Evolutionary conservation across 2,113 vertebrate genomes (phyloP).

Genomic region (Tupaia tana): DNA sequence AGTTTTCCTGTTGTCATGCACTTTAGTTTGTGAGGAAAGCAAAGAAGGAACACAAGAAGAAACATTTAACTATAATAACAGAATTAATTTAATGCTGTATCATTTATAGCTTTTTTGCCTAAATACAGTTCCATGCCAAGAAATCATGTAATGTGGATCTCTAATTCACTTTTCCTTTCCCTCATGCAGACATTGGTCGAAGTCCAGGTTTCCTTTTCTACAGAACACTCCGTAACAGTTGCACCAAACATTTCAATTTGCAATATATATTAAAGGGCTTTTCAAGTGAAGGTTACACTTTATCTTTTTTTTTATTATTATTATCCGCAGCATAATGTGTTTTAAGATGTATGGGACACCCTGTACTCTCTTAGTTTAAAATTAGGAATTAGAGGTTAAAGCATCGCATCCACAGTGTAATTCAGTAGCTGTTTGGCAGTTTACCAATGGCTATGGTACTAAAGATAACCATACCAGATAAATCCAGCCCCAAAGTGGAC

Average conservation of each 20-base stretch:
- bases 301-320: constrained; percentile 45
- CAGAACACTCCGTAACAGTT: not conserved
- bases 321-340: constrained; percentile 4
- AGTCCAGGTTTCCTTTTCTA: not conserved
- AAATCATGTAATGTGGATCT: not conserved
- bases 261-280: constrained; percentile 7
- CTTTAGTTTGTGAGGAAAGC: not conserved
- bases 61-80: not conserved
- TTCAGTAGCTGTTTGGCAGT: constrained; percentile 38
- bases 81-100: not conserved
- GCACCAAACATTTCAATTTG: constrained; percentile 25
- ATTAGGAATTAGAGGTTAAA: constrained; percentile 18
- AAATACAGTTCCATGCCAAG: not conserved
- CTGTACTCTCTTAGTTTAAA: constrained; percentile 7
- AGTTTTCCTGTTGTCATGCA: not conserved
- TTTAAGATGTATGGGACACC: constrained; percentile 1
- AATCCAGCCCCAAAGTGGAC: constrained; percentile 38
- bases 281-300: constrained; percentile 54
- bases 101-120: not conserved
- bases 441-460: not conserved
- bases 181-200: not conserved
- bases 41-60: not conserved
- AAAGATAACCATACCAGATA: constrained; percentile 16
- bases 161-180: not conserved
- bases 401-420: not conserved